phyloP scores from a whole-genome alignment of 2,797 vertebrate genomes.

The Anableps anableps region DNA sequence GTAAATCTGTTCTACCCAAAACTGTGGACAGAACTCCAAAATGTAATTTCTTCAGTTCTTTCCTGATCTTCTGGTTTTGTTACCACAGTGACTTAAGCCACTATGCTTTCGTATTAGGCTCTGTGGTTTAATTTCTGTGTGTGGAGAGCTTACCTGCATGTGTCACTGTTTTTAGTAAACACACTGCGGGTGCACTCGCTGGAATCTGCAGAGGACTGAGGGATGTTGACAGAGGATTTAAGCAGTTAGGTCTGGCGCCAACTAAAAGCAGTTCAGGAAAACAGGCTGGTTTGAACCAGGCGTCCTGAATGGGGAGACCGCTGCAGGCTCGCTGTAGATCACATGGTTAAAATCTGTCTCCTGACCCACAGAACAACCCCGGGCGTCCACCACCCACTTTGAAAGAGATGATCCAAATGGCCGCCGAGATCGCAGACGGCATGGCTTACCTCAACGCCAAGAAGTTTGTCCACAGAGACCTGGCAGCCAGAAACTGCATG shows the following conservation, averaged over 20 bases:
- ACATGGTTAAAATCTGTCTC: constrained; percentile 5
- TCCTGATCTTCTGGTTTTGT: no score
- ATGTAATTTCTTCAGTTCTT: no score
- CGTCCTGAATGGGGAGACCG: no score
- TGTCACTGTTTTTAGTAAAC: constrained; percentile 1
- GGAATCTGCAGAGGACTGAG: not conserved
- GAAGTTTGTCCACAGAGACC: constrained; percentile 96
- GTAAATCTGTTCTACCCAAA: no score
- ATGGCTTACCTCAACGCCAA: constrained; percentile 98
- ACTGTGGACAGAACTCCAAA: no score
- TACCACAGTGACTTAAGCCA: no score
- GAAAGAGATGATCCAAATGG: constrained; percentile 96
- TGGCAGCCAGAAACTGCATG: constrained; percentile 98
- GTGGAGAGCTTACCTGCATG: constrained; percentile 10
- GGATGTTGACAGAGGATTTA: constrained; percentile 32
- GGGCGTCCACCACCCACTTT: constrained; percentile 91
- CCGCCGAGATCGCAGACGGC: constrained; percentile 94
- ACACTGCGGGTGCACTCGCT: constrained; percentile 13
- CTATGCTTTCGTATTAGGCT: not conserved
- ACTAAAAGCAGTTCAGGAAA: constrained; percentile 3
- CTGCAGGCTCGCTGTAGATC: not conserved
- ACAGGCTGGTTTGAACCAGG: constrained; percentile 16
- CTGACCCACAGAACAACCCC: constrained; percentile 86
- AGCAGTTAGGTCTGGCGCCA: constrained; percentile 14
- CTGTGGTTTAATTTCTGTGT: not conserved